These are phyloP conservation scores for Astropecten irregularis DNA, from an alignment of 53 echinoderm and acorn worm species.

Conservation along the genomic window DNA sequence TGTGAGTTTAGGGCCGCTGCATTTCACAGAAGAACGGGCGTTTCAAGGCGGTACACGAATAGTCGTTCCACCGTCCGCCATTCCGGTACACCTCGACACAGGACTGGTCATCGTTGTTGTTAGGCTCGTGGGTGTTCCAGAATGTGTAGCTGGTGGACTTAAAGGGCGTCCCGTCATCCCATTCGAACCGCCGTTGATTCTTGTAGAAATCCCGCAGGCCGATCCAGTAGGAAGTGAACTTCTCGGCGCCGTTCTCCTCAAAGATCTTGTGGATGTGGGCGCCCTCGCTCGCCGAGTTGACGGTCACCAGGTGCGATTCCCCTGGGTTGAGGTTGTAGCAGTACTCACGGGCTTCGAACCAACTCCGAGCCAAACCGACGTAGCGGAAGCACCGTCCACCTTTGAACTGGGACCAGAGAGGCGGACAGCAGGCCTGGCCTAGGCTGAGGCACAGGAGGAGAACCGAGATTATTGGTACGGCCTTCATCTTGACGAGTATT, in stretches of 20 bases:
- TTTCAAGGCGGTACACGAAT: not conserved
- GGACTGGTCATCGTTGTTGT: not conserved
- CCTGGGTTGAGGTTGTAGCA: slow-evolving; percentile 29
- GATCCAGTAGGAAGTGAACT: slow-evolving; percentile 21
- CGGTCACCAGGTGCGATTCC: slow-evolving; percentile 7
- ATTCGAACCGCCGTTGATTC: slow-evolving; percentile 26
- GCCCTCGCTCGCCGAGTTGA: slow-evolving; percentile 14
- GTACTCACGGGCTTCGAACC: slow-evolving; percentile 44
- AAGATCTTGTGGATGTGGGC: slow-evolving; percentile 28
- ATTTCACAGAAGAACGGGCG: slow-evolving; percentile 39
- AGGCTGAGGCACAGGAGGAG: not conserved
- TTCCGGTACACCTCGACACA: slow-evolving; percentile 10
- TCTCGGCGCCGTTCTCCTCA: slow-evolving; percentile 26
- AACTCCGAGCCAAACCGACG: slow-evolving; percentile 1
- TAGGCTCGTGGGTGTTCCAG: slow-evolving; percentile 25
- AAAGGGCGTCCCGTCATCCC: slow-evolving; percentile 15
- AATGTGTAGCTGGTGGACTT: not conserved
- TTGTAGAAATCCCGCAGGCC: slow-evolving; percentile 23
- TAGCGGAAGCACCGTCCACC: slow-evolving; percentile 11
- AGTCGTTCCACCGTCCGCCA: slow-evolving; percentile 10
- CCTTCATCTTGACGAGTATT: slow-evolving; percentile 6
- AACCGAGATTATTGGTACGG: not conserved
- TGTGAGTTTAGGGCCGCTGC: too few relatives aligned
- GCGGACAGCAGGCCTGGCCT: slow-evolving; percentile 29
- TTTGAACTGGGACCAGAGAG: slow-evolving; percentile 28